Evolutionary conservation across 2,888 invertebrate species (phyloP), one percentile per base, ranked within the genome.

Genomic region (Pseudococcus jackbeardsleyi): DNA sequence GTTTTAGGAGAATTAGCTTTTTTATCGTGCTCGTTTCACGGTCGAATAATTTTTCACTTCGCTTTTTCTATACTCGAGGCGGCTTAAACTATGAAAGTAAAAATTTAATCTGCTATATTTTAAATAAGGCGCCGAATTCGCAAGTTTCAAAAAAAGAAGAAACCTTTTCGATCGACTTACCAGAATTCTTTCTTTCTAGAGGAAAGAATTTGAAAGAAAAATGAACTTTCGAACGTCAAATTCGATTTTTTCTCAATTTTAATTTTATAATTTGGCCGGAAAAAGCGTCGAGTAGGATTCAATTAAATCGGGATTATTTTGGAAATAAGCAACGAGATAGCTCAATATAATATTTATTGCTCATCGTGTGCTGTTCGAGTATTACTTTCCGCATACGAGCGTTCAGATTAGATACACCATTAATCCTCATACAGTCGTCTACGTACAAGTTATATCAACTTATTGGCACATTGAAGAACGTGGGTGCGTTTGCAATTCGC

Each of bases 401-500:
- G 50, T 50, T 50, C 4, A 12, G 42, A 42, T 50, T 50, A 54
- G n/a, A 54, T 54, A 42, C 15, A 54, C 17, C 17, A 64, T 64
- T 64, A 64, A 64, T 22, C 64, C 64, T 64, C n/a, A n/a, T 54
- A 54, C 15, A 50, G 42, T 42, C 48, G 48, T 50, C 0, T 59
- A 59, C 26, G 17, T n/a, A 7, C 59, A 8, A 22, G n/a, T n/a
- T 0, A 22, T n/a, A 59, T 64, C 64, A 64, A 64, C 64, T 64
- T 64, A 64, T 64, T 64, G 64, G 64, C 64, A 64, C 64, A 64
- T 64, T 11, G 9, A 64, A 64, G 64, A 64, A 64, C 64, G 64
- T 64, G 64, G 64, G 64, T 64, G 64, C 64, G 64, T 64, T 64
- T 22, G 64, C 64, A 64, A 64, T 64, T 64, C 64, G 64, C 64